Evolutionary conservation across 2,888 invertebrate genomes (phyloP), one percentile per base, ranked within the genome.

Genomic region (Athalia circularis): DNA sequence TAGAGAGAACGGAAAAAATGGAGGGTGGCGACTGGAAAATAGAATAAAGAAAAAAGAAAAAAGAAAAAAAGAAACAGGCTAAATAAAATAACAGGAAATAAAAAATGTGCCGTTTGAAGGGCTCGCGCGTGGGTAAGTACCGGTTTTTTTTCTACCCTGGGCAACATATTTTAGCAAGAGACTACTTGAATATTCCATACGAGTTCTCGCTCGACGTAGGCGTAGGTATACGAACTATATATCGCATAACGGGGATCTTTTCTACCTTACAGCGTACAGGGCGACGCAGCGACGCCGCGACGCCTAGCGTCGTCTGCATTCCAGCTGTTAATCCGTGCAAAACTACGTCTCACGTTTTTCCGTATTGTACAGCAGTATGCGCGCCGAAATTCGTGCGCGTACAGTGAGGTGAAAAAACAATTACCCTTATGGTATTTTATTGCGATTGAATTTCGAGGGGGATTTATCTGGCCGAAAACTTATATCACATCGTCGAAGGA

Each of bases 101-200:
- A 52, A 68, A 68, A 68, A 54, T 68, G 9, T 15, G 11, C 68
- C 54, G 52, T 52, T 52, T 13, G 68, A 68, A 54, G 68, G 15
- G 68, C 68, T 68, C 52, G 68, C 68, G 68, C 68, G 68, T 68
- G 68, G 52, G 29, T 54, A 68, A 68, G 68, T 68, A 52, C 68
- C 70, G 59, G 47, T 72, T 72, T 47, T 47, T 68, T 11, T 29
- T 52, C 52, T 54, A 11, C 54, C n/a, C 8, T 11, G 54, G 8
- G 54, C 54, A 8, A 11, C 54, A n/a, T 54, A 54, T 54, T 54
- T 54, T n/a, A 61, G 62, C 43, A 52, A 52, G 68, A 68, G 68
- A 68, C 50, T 68, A 68, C 68, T 68, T 68, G 68, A 68, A 68
- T 68, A 68, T 68, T 68, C 68, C 68, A 68, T 29, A 29, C 68